Evolutionary conservation across 2,888 invertebrate genomes (phyloP), one percentile per base, ranked within the genome.

Genomic region (Odontomyia ornata): DNA sequence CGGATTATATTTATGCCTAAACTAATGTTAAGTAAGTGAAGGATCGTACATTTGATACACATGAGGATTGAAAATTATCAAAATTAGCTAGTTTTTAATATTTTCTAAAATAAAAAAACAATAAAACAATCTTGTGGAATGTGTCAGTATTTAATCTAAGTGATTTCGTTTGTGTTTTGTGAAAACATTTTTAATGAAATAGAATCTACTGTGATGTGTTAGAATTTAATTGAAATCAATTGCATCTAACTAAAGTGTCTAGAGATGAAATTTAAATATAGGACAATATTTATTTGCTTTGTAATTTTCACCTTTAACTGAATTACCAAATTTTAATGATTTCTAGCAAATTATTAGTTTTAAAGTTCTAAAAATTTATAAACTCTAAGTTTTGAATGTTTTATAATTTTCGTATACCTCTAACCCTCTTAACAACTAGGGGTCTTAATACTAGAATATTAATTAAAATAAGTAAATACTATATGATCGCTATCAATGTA

Each of bases 211-310:
- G 52, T 52, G 52, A 52, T 36, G 36, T 36, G 36, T 36, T 5
- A 36, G 36, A 36, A 57, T 57, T 52, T 15, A n/a, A 52, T 52
- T 15, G 4, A 60, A 60, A 25, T 60, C 4, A n/a, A 52, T 52
- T 52, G 4, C 52, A 60, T 60, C 57, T 60, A 60, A 60, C 7
- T 25, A 23, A 60, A 23, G 25, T 64, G 18, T 71, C 52, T 71
- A 43, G 2, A n/a, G n/a, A 23, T 15, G 3, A 23, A 47, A 5
- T 52, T 73, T 73, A 73, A 73, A 73, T 73, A 73, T 73, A 73
- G 73, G 73, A 73, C 73, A 73, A 73, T 60, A 60, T 52, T 52
- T 43, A 7, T 52, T 52, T 15, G 15, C 15, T 52, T 52, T 52
- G n/a, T n/a, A n/a, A n/a, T 15, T 52, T 52, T 36, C 36, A 9